A percentile compares a stretch with the other conserved stretches of the same genome.
These are phyloP conservation scores for Cassiopea xamachana DNA, from an alignment of 30 jellyfish, hydroid and myxozoan genomes.

Conservation along the genomic window DNA sequence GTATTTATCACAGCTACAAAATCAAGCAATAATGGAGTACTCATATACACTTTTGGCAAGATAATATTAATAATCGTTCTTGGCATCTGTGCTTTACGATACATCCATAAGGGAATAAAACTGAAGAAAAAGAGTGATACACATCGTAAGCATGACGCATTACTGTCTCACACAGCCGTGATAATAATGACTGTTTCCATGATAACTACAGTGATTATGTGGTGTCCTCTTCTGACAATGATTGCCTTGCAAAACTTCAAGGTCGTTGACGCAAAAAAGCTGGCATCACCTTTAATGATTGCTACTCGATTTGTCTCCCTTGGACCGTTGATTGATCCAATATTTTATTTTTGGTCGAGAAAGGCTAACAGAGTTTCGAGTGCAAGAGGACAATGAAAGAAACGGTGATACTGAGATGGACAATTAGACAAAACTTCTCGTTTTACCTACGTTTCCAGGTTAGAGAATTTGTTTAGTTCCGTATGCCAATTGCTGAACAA, in stretches of 20 bases:
- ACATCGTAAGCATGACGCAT: constrained; percentile 1
- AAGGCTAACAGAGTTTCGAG: neutral
- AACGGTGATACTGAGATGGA: neutral
- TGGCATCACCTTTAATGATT: constrained; percentile 11
- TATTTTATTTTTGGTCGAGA: constrained; percentile 69
- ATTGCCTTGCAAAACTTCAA: constrained; percentile 46
- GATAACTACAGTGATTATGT: constrained; percentile 27
- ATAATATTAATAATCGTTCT: constrained; percentile 16
- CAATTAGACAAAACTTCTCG: too few species aligned
- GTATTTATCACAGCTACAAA: constrained; percentile 9
- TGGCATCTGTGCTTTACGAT: constrained; percentile 12
- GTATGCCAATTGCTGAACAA: too few species aligned
- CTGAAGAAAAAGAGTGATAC: neutral
- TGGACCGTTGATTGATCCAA: constrained; percentile 59
- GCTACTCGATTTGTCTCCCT: constrained; percentile 32
- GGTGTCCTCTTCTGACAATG: constrained; percentile 53
- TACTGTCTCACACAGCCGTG: constrained; percentile 17
- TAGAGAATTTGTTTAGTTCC: too few species aligned
- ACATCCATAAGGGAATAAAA: constrained; percentile 22
- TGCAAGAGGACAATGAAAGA: neutral
- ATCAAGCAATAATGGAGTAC: constrained; percentile 5
- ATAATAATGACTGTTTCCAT: constrained; percentile 35
- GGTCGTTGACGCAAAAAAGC: neutral
- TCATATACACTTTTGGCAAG: constrained; percentile 27
- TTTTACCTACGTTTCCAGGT: too few species aligned